Evolutionary conservation across 2,113 vertebrate species (phyloP), one percentile per base, ranked within the genome.

Genomic region (Phodopus roborovskii): DNA sequence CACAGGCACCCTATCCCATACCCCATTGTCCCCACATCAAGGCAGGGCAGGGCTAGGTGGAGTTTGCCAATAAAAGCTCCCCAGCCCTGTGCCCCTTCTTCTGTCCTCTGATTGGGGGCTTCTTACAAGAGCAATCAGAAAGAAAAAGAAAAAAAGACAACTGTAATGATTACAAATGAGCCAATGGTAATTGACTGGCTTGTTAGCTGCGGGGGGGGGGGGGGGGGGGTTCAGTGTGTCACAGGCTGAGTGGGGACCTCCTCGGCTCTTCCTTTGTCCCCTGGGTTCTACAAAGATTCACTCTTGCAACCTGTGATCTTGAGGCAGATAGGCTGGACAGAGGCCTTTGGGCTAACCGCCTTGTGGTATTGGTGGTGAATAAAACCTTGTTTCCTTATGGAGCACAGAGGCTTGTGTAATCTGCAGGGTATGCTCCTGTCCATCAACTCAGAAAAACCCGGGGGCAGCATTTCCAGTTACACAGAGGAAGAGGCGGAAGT

Each of bases 121-220:
- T 92, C 88, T 95, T 75, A 95, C 26, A 20, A 5, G n/a, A 92
- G 96, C 88, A 95, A 97, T 97, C 96, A 97, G 97, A 48, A 70
- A 73, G 94, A 89, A 91, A 24, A 45, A 50, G 12, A 83, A 42
- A 58, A 60, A 16, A 39, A 39, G 88, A 95, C 90, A 91, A 93
- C 94, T 36, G 19, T 92, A 97, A 98, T 97, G 95, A 97, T 97
- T 97, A 96, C 94, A 97, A 97, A 97, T 96, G 95, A 96, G 96
- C 74, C 48, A 0, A 4, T 73, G 88, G 95, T 97, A 97, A 97
- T 95, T 94, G 96, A 92, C 94, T 92, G 1, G 19, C 93, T 70
- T 95, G 91, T 94, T 97, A 92, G 82, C 94, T 77, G 91, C 36
- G 33, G 73, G 71, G 48, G 89, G 26, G 60, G 48, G 91, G 30